Base-by-base conservation (phyloP, 2,797 vertebrate genomes). In the Artibeus lituratus region DNA sequence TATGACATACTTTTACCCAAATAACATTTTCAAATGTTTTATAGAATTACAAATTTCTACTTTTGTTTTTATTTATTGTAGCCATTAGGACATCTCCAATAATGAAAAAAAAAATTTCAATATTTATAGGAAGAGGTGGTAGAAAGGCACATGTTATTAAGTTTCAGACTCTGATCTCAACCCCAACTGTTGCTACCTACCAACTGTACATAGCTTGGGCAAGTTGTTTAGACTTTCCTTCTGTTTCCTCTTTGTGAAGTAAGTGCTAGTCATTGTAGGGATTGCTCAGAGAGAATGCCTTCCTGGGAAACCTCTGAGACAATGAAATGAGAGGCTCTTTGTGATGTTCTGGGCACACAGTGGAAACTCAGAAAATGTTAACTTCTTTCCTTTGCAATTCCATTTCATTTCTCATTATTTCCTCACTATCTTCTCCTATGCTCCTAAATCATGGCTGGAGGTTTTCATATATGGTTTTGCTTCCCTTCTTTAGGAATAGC, bases 401-500 rank as follows among this genome's bases (percentile, higher is more conserved):
- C 42, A 37, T 87, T 82, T 90, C n/a, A 1, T 47, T 94, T 92
- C 87, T 78, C 67, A 93, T 97, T 47, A 32, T 87, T 96, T 90
- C 62, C 22, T 97, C 91, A 72, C 59, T 42, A n/a, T 97, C 44
- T 3, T 15, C 37, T 87, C 9, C 49, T 78, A 22, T 85, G 44
- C 14, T 93, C 7, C 62, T 73, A 87, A 90, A 62, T 88, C 80
- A 87, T 16, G 5, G 80, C 69, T 91, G 35, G 47, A 70, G 53
- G 83, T 93, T 96, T 96, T 91, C 84, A 74, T 78, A 44, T 92
- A 87, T 39, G 62, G 26, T 24, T 92, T 87, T 94, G 37, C 39
- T 26, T 37, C 42, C 70, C 29, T 65, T 70, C 76, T 90, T 88
- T 67, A 77, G 55, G 47, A 82, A 96, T 5, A 10, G 67, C 7